Percentiles rank a stretch among this genome's conserved stretches.
These are phyloP conservation scores for Strix aluco DNA, from an alignment of 2,113 vertebrate species.

Conservation along the genomic window DNA sequence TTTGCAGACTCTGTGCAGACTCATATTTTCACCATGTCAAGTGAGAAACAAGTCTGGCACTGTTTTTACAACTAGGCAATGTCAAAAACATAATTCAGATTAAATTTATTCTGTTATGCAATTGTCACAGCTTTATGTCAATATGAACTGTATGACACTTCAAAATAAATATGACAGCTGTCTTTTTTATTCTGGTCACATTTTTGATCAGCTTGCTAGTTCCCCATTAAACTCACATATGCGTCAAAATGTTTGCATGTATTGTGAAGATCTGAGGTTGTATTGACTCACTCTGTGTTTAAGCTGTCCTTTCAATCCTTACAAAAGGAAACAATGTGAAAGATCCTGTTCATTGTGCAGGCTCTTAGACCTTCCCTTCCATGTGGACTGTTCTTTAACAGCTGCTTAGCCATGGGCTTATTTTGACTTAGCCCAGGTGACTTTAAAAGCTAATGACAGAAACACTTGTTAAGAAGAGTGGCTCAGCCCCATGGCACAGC, in stretches of 20 bases:
- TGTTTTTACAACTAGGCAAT: neutral
- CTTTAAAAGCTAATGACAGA: conserved; percentile 29
- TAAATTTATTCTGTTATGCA: neutral
- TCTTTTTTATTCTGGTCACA: neutral
- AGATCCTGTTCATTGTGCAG: neutral
- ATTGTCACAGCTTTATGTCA: neutral
- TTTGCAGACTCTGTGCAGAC: neutral
- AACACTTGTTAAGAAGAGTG: conserved; percentile 2
- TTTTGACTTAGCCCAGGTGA: neutral
- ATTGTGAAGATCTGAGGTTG: neutral
- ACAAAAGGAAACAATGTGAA: neutral
- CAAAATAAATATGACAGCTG: neutral
- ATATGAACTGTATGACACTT: neutral
- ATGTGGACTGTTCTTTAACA: neutral
- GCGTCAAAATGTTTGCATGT: neutral
- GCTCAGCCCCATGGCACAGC: neutral
- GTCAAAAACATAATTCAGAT: neutral
- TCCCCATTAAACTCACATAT: neutral
- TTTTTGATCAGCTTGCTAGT: neutral
- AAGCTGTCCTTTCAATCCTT: neutral
- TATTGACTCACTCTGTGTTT: neutral
- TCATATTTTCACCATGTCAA: neutral
- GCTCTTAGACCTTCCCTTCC: neutral
- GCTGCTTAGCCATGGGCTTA: neutral
- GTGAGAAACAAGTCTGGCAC: neutral